Percentiles rank a stretch among this genome's conserved stretches.
Evolutionary conservation across 2,888 invertebrate species (phyloP).

Genomic region (Ectemnius cavifrons): DNA sequence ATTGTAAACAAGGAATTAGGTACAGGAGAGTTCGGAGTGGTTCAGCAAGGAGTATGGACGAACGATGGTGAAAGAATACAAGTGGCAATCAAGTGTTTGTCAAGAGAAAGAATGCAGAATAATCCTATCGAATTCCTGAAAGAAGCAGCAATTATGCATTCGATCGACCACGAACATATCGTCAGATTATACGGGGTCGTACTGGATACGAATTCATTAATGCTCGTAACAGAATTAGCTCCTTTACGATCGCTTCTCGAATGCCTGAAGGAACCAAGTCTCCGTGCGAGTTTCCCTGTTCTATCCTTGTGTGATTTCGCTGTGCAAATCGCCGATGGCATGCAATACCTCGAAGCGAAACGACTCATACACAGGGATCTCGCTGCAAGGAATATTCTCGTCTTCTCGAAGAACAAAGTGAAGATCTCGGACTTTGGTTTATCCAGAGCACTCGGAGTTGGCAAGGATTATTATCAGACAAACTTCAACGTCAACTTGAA

Average conservation of each 20-base stretch:
- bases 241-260: conserved; percentile 96
- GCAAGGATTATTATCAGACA: conserved; percentile 99
- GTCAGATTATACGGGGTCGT: conserved; percentile 99
- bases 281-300: conserved; percentile 94
- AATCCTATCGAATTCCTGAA: conserved; percentile 98
- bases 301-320: conserved; percentile 96
- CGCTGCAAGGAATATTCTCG: conserved; percentile 98
- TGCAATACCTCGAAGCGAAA: conserved; percentile 97
- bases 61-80: conserved; percentile 95
- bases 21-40: conserved; percentile 98
- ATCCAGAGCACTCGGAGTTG: conserved; percentile 96
- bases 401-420: conserved; percentile 96
- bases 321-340: conserved; percentile 97
- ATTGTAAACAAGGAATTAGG: conserved; percentile 96
- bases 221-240: conserved; percentile 93
- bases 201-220: conserved; percentile 92
- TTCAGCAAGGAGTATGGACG: conserved; percentile 98
- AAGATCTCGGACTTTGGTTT: conserved; percentile 99
- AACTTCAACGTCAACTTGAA: conserved; percentile 98
- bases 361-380: conserved; percentile 98
- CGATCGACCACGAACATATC: conserved; percentile 97
- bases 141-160: conserved; percentile 99
- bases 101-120: conserved; percentile 95
- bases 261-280: conserved; percentile 95
- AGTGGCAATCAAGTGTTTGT: conserved; percentile 98